Conservation (phyloP, 2,797 vertebrate species). For the Thripadectes ignobilis region DNA sequence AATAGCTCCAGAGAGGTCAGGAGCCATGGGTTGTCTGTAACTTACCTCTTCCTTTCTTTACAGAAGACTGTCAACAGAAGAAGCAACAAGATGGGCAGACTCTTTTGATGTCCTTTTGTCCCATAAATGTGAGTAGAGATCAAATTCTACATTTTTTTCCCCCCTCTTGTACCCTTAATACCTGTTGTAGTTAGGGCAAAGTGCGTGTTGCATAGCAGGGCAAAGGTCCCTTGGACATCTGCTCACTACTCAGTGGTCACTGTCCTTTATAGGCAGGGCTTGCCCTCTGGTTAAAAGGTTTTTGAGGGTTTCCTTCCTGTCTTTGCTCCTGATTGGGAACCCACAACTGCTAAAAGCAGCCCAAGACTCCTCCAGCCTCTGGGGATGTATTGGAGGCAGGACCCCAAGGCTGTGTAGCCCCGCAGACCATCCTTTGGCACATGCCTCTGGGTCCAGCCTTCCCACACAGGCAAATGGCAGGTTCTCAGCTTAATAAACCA, state of each 20-base stretch:
- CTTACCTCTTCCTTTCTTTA: conserved; percentile 44
- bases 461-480: neutral
- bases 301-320: neutral
- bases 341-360: neutral
- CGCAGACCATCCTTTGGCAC: fast-evolving
- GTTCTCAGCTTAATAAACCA: neutral
- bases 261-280: neutral
- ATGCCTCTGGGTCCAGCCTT: neutral
- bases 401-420: neutral
- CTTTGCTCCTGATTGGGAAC: neutral
- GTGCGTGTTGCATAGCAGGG: neutral
- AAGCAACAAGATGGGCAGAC: conserved; percentile 92
- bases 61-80: conserved; percentile 90
- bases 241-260: neutral
- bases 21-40: neutral
- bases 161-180: fast-evolving
- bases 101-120: conserved; percentile 92
- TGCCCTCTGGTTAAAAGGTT: neutral
- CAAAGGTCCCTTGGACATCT: neutral
- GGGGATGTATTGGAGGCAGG: neutral
- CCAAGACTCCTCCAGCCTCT: neutral
- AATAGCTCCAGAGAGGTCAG: neutral
- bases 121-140: conserved; percentile 90
- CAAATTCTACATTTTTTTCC: neutral
- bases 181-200: neutral